phyloP scores from a whole-genome alignment of 2,888 invertebrate genomes.

The Hydraecia micacea region DNA sequence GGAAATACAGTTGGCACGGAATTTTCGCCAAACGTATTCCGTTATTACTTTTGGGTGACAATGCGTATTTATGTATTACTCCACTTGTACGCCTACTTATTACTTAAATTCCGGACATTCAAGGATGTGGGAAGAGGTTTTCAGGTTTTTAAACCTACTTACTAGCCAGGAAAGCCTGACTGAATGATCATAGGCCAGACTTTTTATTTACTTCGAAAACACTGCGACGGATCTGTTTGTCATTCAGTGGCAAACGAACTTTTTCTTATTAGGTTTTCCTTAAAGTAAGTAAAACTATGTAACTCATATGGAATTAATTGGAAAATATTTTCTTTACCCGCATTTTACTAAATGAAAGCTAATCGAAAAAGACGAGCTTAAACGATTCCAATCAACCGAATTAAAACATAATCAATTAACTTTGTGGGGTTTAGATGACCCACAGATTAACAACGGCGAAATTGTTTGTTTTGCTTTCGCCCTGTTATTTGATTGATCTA shows the following conservation, averaged over 20 bases:
- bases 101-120: background rate
- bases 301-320: background rate
- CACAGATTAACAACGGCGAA: background rate
- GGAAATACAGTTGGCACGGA: background rate
- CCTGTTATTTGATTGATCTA: background rate
- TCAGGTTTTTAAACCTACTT: background rate
- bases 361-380: background rate
- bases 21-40: constrained; percentile 12
- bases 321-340: background rate
- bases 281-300: background rate
- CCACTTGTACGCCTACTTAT: background rate
- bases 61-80: background rate
- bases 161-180: background rate
- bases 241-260: background rate
- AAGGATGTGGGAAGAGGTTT: background rate
- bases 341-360: background rate
- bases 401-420: background rate
- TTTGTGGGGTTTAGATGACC: background rate
- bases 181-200: background rate
- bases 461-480: background rate
- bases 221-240: background rate
- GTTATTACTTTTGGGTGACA: constrained; percentile 17
- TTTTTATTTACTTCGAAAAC: background rate
- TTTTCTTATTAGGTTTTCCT: too few relatives aligned
- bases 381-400: background rate